Conservation (phyloP, 2,797 vertebrate species). For the Trematomus bernacchii region DNA sequence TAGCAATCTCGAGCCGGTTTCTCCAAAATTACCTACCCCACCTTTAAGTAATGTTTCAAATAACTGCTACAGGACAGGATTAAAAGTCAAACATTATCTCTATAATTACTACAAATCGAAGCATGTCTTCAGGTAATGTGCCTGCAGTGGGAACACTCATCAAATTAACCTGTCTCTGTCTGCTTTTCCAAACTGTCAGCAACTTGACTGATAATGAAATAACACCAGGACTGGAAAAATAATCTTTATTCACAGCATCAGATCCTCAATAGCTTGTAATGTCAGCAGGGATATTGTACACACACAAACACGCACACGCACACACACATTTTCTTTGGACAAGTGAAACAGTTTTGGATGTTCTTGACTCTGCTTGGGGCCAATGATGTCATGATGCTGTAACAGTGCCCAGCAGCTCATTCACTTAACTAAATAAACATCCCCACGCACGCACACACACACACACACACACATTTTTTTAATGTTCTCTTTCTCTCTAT, state of each 20-base stretch:
- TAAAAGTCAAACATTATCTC: neutral
- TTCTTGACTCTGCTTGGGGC: slow-evolving; percentile 26
- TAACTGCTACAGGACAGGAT: too few species aligned
- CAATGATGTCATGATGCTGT: slow-evolving; percentile 61
- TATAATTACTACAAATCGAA: neutral
- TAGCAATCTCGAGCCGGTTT: too few species aligned
- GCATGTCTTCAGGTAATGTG: slow-evolving; percentile 12
- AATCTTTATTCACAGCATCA: slow-evolving; percentile 14
- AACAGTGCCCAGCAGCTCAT: slow-evolving; percentile 48
- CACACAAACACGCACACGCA: neutral
- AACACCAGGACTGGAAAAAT: slow-evolving; percentile 15
- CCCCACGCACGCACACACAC: slow-evolving; percentile 13
- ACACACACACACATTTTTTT: neutral
- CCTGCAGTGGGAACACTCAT: neutral
- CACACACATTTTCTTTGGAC: slow-evolving; percentile 8
- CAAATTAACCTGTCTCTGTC: slow-evolving; percentile 1
- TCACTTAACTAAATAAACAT: slow-evolving; percentile 50
- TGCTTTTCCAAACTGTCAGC: slow-evolving; percentile 7
- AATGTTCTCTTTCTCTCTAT: neutral
- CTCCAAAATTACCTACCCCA: too few species aligned
- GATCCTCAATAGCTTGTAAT: slow-evolving; percentile 26
- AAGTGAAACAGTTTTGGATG: slow-evolving; percentile 32
- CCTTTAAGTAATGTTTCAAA: too few species aligned
- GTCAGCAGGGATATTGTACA: slow-evolving; percentile 20
- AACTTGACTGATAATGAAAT: slow-evolving; percentile 18